phyloP scores from a whole-genome alignment of 2,797 vertebrate species.

The Caiman crocodilus region DNA sequence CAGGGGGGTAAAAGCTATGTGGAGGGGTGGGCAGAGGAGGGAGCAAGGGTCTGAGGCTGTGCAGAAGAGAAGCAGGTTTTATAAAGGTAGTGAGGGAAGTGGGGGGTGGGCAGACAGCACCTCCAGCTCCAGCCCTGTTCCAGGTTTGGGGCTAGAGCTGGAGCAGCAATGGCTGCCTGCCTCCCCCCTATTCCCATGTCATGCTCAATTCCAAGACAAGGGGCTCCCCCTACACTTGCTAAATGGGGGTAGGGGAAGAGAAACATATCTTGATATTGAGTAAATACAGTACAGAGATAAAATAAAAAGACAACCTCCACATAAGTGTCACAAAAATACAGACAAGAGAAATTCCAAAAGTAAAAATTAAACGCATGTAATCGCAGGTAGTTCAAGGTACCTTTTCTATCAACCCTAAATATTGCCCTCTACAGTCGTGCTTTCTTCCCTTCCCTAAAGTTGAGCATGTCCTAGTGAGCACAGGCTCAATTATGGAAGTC shows the following conservation, averaged over 20 bases:
- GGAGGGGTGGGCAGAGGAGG: too few relatives aligned
- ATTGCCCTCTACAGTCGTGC: not conserved
- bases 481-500: not conserved
- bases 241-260: not conserved
- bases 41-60: too few relatives aligned
- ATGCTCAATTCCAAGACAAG: too few relatives aligned
- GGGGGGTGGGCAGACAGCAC: too few relatives aligned
- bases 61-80: too few relatives aligned
- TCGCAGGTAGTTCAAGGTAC: not conserved
- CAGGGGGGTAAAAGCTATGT: too few relatives aligned
- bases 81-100: too few relatives aligned
- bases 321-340: not conserved
- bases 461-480: not conserved
- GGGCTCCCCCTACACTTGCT: not conserved
- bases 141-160: too few relatives aligned
- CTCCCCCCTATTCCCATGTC: too few relatives aligned
- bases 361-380: not conserved
- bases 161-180: too few relatives aligned
- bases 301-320: conserved; percentile 5
- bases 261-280: not conserved
- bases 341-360: not conserved
- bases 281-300: not conserved
- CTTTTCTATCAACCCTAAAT: not conserved
- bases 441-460: not conserved
- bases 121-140: too few relatives aligned